Percentiles rank a stretch among this genome's conserved stretches.
phyloP scores from a whole-genome alignment of 64 coral and sea anemone genomes.

The Hydrozoanthus tunicans region DNA sequence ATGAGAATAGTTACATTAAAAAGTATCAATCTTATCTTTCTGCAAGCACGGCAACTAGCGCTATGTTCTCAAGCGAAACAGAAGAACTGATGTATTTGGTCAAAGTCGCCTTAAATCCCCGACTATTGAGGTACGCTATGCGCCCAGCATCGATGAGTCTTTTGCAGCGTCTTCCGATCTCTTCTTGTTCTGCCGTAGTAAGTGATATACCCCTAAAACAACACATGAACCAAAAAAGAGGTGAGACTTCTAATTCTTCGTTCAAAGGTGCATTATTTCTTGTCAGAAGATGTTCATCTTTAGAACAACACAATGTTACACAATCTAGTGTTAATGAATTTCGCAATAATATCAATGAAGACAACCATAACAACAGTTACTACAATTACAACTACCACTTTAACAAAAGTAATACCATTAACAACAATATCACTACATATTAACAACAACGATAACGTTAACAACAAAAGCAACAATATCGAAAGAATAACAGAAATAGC shows the following conservation, averaged over 20 bases:
- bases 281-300: not conserved
- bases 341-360: no score
- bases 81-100: slow-evolving; percentile 69
- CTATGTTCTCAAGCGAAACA: slow-evolving; percentile 92
- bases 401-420: no score
- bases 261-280: not conserved
- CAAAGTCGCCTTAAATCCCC: slow-evolving; percentile 62
- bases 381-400: no score
- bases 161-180: slow-evolving; percentile 90
- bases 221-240: not conserved
- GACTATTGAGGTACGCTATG: slow-evolving; percentile 66
- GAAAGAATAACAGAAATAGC: no score
- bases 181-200: slow-evolving; percentile 75
- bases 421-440: no score
- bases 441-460: no score
- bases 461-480: no score
- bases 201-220: slow-evolving; percentile 67
- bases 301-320: no score
- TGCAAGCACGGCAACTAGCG: slow-evolving; percentile 60
- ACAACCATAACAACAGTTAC: no score
- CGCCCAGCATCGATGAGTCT: slow-evolving; percentile 83
- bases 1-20: not conserved
- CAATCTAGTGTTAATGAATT: no score
- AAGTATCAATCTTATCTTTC: not conserved
- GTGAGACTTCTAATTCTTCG: not conserved